Evolutionary conservation across 1,140 invertebrate species (phyloP), one percentile per base, ranked within the genome.

Genomic region (Penaeus indicus): DNA sequence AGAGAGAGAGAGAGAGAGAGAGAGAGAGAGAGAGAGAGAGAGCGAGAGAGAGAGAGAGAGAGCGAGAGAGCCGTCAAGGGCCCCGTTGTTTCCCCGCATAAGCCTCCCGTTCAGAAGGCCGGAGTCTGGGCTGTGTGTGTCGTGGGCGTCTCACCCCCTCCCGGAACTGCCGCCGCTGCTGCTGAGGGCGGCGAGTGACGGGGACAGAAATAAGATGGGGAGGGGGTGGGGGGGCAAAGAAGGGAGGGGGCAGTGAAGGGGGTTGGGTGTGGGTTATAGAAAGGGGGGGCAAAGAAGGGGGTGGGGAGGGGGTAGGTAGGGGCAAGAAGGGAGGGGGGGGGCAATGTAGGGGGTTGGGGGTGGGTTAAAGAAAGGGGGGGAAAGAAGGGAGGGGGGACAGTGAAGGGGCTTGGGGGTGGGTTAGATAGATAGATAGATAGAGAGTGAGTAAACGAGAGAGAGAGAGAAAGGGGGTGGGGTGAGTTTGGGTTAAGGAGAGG

Each of bases 1-100:
- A 82, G 80, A 63, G 62, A 61, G 54, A 63, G 27, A 82, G 27
- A 64, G 62, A 67, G 38, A 64, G 27, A 27, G n/a, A 32, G 62
- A 67, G 62, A 32, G 25, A 67, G 62, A 64, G 25, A 63, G 62
- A 22, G 61, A 63, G n/a, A 83, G 4, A 83, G 61, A 63, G 61
- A 83, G n/a, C 62, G 61, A 83, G 80, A 83, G n/a, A 60, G 10
- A 82, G 54, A 61, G 1, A 27, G 79, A 82, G 22, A 61, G 54
- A 60, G 21, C n/a, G 54, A 82, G 54, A 61, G 79, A 61, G 2
- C 42, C 42, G 42, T 47, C 4, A 47, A 47, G 10, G 42, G 42
- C 3, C 42, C 42, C 42, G 42, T 47, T 47, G 42, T 47, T 47
- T 47, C 42, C 42, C 42, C 42, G 10, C 42, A 47, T 47, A 47